Base-by-base conservation (phyloP, 2,888 invertebrate genomes). In the Pristionchus maxplancki region DNA sequence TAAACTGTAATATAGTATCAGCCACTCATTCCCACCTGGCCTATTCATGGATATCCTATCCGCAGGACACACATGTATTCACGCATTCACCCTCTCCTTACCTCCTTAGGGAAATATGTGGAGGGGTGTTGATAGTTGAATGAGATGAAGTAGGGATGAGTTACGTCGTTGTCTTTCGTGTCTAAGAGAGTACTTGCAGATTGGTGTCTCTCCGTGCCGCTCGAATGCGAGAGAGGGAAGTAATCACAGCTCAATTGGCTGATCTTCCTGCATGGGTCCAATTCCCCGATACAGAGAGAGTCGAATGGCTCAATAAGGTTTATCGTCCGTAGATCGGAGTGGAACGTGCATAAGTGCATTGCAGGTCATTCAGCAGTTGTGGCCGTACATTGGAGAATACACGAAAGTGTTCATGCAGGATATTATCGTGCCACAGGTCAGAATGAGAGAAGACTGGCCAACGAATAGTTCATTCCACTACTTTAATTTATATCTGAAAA, bases 321-420 rank as follows among this genome's bases (percentile, higher is more conserved):
- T 37, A 71, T 37, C 15, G 8, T 34, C 13, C 17, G 71, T 71
- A 28, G 20, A 37, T n/a, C 2, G 44, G 44, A 44, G 4, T 8
- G 8, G 40, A n/a, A 78, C n/a, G 11, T 3, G 37, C 8, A 44
- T n/a, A 28, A 48, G 24, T 71, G 34, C 11, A 5, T 44, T 78
- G 89, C 74, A 93, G 93, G 91, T 94, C n/a, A 92, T 94, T 9
- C 91, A 91, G 53, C 95, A 95, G 89, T 74, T 95, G 81, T 99
- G 99, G 99, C 99, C 99, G 5, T 97, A 97, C 95, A 97, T 99
- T 89, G 98, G 98, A 94, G 97, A 97, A 91, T 99, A 97, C 95
- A 97, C 97, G 0, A 96, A 97, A 92, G 96, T 96, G 90, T 95
- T 98, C 87, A 96, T 99, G 88, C 97, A 97, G 94, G 97, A 97